Evolutionary conservation across 2,888 invertebrate species (phyloP).

Genomic region (Lycaena phlaeas): DNA sequence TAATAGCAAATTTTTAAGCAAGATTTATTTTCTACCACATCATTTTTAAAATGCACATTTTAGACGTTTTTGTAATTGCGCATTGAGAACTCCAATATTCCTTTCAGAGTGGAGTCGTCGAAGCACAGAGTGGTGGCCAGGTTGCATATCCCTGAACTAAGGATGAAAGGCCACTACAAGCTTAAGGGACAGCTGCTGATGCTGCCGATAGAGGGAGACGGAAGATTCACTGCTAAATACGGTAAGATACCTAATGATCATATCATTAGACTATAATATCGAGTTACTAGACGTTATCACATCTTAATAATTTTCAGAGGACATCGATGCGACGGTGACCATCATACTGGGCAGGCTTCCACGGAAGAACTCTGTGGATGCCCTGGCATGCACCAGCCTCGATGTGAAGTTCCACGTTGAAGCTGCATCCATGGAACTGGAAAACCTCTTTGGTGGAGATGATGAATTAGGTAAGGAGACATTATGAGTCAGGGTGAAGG

Average conservation of each 20-base stretch:
- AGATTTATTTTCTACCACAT: no score
- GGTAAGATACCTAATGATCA: constrained; percentile 53
- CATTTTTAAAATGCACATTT: no score
- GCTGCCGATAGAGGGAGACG: constrained; percentile 81
- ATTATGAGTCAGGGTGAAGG: no score
- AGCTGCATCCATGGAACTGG: constrained; percentile 75
- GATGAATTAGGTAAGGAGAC: constrained; percentile 75
- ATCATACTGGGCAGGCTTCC: constrained; percentile 73
- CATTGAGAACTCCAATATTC: no score
- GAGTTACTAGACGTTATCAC: no score
- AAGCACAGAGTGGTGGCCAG: constrained; percentile 74
- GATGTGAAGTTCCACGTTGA: constrained; percentile 78
- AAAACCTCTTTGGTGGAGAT: constrained; percentile 83
- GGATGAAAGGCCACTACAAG: constrained; percentile 76
- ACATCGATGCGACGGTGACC: constrained; percentile 76
- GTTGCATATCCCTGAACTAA: constrained; percentile 76
- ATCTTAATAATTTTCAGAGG: constrained; percentile 67
- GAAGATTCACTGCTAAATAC: constrained; percentile 78
- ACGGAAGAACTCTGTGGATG: constrained; percentile 56
- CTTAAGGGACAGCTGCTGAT: constrained; percentile 80
- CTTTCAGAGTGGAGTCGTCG: constrained; percentile 68
- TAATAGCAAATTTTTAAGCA: no score
- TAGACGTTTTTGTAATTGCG: no score
- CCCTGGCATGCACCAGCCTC: constrained; percentile 76
- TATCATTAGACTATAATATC: no score